phyloP scores from a whole-genome alignment of 1,140 invertebrate genomes.

The Cydia strobilella region DNA sequence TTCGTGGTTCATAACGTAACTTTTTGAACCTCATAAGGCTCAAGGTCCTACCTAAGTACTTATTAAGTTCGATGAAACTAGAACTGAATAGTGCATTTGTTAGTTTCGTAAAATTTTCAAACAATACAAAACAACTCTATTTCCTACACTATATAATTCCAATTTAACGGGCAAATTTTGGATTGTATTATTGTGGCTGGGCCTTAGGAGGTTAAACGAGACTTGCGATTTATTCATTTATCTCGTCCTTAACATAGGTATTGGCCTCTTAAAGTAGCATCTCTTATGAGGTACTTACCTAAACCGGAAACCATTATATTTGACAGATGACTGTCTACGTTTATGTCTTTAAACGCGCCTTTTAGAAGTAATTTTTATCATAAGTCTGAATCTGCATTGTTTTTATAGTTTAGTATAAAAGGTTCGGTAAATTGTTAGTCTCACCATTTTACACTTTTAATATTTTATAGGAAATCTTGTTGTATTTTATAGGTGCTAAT shows the following conservation, averaged over 20 bases:
- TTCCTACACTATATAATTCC: too few species aligned
- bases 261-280: too few species aligned
- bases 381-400: constrained; percentile 10
- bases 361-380: background rate
- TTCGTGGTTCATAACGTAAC: background rate
- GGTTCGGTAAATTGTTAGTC: constrained; percentile 13
- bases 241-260: background rate
- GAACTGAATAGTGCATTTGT: too few species aligned
- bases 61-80: too few species aligned
- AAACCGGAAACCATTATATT: background rate
- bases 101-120: too few species aligned
- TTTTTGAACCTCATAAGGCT: too few species aligned
- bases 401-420: constrained; percentile 1
- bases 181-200: too few species aligned
- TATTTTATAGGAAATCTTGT: constrained; percentile 17
- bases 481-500: constrained; percentile 6
- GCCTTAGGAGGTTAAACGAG: too few species aligned
- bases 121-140: too few species aligned
- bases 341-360: background rate
- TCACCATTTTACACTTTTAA: background rate
- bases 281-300: too few species aligned
- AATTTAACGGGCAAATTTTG: too few species aligned
- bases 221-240: background rate
- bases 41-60: too few species aligned
- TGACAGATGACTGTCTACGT: background rate